Evolutionary conservation across 1,140 invertebrate genomes (phyloP).

Genomic region (Polyergus mexicanus): DNA sequence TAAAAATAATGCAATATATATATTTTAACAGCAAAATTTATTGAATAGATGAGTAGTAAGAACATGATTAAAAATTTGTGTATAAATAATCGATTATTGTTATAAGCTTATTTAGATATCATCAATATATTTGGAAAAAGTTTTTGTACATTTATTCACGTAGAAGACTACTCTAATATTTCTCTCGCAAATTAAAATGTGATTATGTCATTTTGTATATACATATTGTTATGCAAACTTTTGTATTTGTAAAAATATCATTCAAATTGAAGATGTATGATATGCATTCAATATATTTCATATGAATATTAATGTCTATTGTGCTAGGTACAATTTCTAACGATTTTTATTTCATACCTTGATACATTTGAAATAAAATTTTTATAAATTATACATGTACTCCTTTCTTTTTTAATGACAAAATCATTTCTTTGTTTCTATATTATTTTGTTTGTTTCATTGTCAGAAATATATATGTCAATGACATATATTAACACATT

Average conservation of each 20-base stretch:
- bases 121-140: slow-evolving; percentile 7
- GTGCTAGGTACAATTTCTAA: slow-evolving; percentile 22
- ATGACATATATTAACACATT: slow-evolving; percentile 37
- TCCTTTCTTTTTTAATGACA: background rate
- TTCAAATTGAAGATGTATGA: slow-evolving; percentile 17
- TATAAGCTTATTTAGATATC: slow-evolving; percentile 8
- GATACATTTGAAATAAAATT: slow-evolving; percentile 16
- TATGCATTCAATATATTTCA: slow-evolving; percentile 18
- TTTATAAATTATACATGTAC: slow-evolving; percentile 32
- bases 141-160: slow-evolving; percentile 18
- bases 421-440: slow-evolving; percentile 12
- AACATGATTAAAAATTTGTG: slow-evolving; percentile 21
- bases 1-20: background rate
- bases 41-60: background rate
- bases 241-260: slow-evolving; percentile 15
- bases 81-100: slow-evolving; percentile 47
- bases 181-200: slow-evolving; percentile 21
- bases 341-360: slow-evolving; percentile 13
- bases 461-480: slow-evolving; percentile 34
- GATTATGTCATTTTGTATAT: slow-evolving; percentile 6
- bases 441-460: slow-evolving; percentile 7
- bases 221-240: background rate
- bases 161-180: background rate
- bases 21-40: slow-evolving; percentile 45
- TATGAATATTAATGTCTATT: background rate